Evolutionary conservation across 2,888 invertebrate genomes (phyloP).

Genomic region (Acrobasis repandana): DNA sequence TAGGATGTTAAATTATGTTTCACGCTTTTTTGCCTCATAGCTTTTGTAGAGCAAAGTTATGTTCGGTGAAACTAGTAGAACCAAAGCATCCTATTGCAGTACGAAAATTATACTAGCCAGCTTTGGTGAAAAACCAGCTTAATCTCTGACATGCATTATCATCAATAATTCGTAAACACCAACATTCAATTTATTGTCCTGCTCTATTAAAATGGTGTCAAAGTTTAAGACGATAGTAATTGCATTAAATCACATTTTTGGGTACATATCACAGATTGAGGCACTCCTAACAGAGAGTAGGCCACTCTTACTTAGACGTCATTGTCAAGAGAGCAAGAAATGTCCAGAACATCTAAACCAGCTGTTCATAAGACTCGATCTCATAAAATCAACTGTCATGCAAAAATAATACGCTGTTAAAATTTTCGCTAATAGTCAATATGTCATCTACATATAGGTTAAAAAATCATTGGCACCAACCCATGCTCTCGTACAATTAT

Average conservation of each 20-base stretch:
- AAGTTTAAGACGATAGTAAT: constrained; percentile 49
- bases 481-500: constrained; percentile 30
- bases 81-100: too few species aligned
- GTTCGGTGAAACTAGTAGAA: too few species aligned
- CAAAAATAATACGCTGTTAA: constrained; percentile 28
- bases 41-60: too few species aligned
- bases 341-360: constrained; percentile 1
- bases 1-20: neutral
- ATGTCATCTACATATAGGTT: constrained; percentile 31
- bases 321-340: constrained; percentile 30
- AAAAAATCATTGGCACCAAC: constrained; percentile 37
- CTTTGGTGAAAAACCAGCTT: neutral
- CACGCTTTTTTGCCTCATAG: neutral
- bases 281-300: constrained; percentile 33
- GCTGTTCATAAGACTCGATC: constrained; percentile 20
- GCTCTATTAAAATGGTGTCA: constrained; percentile 42
- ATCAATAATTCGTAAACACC: constrained; percentile 21
- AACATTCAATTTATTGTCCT: constrained; percentile 46
- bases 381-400: constrained; percentile 22
- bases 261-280: constrained; percentile 54
- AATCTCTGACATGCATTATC: neutral
- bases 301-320: constrained; percentile 17
- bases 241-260: constrained; percentile 57
- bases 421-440: constrained; percentile 13
- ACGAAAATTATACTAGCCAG: neutral